phyloP scores from a whole-genome alignment of 2,113 vertebrate genomes.

The Fregata magnificens region DNA sequence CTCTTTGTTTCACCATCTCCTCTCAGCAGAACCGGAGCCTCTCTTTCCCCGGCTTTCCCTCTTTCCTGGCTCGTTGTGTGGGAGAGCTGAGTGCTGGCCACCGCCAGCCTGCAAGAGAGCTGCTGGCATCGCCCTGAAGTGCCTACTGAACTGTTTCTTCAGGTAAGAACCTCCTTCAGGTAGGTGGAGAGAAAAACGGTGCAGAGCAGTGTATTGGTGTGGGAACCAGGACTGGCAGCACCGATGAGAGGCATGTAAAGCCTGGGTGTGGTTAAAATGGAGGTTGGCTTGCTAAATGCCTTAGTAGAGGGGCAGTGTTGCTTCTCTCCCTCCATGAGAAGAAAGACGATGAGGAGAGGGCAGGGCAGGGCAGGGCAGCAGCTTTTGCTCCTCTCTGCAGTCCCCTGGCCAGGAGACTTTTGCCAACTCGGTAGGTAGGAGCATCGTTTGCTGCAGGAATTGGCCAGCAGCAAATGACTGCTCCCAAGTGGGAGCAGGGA shows the following conservation, averaged over 20 bases:
- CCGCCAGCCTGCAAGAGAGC: not conserved
- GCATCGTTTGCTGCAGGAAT: not conserved
- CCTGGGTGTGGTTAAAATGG: not conserved
- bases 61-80: accelerated
- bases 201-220: not conserved
- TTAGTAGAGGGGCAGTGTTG: not conserved
- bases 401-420: not conserved
- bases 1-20: not conserved
- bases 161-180: not conserved
- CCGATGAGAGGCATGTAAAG: not conserved
- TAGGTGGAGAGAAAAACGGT: not conserved
- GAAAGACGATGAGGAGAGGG: not conserved
- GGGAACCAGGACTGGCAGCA: not conserved
- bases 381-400: not conserved
- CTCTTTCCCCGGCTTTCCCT: not conserved
- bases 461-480: not conserved
- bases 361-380: not conserved
- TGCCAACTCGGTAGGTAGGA: not conserved
- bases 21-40: not conserved
- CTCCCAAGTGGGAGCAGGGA: not conserved
- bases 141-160: not conserved
- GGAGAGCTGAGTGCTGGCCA: not conserved
- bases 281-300: not conserved
- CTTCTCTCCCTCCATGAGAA: not conserved
- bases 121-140: not conserved